Conservation (phyloP, 2,888 invertebrate species). For the Drosophila monieri region DNA sequence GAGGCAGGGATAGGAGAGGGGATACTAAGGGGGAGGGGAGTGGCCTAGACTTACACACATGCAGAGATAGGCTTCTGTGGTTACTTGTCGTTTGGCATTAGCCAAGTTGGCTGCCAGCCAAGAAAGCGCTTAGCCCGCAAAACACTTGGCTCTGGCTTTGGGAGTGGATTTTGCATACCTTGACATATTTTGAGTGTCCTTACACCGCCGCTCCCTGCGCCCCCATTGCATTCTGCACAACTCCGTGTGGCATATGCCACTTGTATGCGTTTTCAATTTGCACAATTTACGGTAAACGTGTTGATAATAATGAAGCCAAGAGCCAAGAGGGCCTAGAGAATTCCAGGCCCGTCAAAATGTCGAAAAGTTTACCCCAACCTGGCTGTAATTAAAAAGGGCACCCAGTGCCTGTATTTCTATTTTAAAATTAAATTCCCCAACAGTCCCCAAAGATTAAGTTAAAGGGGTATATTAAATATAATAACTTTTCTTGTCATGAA, state of each 20-base stretch:
- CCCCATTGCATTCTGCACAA: neutral
- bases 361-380: constrained; percentile 16
- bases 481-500: neutral
- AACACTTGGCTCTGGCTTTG: constrained; percentile 53
- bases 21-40: constrained; percentile 39
- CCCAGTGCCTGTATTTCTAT: neutral
- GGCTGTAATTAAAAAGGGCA: constrained; percentile 33
- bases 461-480: neutral
- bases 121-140: constrained; percentile 64
- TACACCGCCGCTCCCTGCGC: constrained; percentile 11
- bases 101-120: constrained; percentile 69
- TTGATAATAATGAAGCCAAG: constrained; percentile 60
- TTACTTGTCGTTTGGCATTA: constrained; percentile 51
- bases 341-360: constrained; percentile 30
- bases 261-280: constrained; percentile 71
- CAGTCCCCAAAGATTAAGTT: neutral
- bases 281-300: constrained; percentile 64
- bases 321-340: constrained; percentile 14
- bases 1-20: constrained; percentile 4
- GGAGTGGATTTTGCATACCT: constrained; percentile 61
- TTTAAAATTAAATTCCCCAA: constrained; percentile 1
- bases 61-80: constrained; percentile 32
- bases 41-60: constrained; percentile 21
- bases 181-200: constrained; percentile 65
- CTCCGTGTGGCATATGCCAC: constrained; percentile 35